Conservation (phyloP, 2,888 invertebrate genomes). For the Drosophila trichaetosa region DNA sequence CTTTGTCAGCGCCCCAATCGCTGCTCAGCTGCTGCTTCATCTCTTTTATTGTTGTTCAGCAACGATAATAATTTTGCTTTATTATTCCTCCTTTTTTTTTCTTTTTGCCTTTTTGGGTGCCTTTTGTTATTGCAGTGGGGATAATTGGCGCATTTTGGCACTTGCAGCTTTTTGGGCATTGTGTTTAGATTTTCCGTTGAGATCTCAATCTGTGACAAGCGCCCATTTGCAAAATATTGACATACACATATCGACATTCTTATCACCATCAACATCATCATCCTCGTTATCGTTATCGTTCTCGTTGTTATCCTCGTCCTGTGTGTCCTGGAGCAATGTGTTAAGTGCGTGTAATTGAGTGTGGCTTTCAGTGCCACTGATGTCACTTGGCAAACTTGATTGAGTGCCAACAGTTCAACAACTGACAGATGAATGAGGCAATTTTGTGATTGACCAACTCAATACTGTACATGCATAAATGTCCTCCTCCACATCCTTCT, state of each 20-base stretch:
- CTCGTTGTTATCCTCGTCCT: constrained; percentile 4
- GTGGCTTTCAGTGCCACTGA: constrained; percentile 55
- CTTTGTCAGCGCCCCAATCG: constrained; percentile 33
- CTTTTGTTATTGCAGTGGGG: constrained; percentile 65
- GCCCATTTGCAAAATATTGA: constrained; percentile 39
- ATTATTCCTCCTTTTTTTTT: constrained; percentile 53
- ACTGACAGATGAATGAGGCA: constrained; percentile 28
- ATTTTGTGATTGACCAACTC: constrained; percentile 41
- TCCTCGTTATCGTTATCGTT: constrained; percentile 4
- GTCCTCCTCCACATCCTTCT: neutral
- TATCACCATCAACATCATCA: constrained; percentile 20
- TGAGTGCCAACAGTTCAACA: constrained; percentile 46
- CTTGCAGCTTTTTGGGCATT: constrained; percentile 54
- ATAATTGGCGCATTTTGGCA: constrained; percentile 75
- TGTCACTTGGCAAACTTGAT: constrained; percentile 64
- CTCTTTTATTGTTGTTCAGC: constrained; percentile 51
- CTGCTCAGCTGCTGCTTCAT: constrained; percentile 26
- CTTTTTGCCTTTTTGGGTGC: neutral
- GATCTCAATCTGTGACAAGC: constrained; percentile 68
- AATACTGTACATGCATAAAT: constrained; percentile 22
- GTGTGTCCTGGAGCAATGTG: constrained; percentile 25
- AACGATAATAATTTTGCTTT: constrained; percentile 75
- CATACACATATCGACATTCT: constrained; percentile 38
- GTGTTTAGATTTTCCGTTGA: constrained; percentile 21
- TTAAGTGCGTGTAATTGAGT: constrained; percentile 75